A percentile compares a stretch with the other conserved stretches of the same genome.
phyloP scores from a whole-genome alignment of 2,113 vertebrate species.

The Aythya baeri region DNA sequence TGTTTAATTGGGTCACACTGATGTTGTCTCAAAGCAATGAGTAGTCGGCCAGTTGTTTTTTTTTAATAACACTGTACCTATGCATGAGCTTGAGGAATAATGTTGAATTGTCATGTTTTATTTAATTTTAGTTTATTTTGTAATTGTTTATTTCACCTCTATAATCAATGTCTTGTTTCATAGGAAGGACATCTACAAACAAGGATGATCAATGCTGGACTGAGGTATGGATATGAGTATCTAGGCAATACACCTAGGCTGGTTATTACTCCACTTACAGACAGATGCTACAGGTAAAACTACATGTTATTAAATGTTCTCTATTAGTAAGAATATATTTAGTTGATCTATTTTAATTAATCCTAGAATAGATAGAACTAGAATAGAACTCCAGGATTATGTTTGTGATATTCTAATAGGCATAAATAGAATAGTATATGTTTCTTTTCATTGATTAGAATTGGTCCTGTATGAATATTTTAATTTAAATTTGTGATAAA shows the following conservation, averaged over 20 bases:
- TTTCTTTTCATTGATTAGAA: not conserved
- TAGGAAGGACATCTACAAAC: slow-evolving; percentile 90
- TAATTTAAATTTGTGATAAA: not conserved
- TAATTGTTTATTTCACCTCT: not conserved
- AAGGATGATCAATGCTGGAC: slow-evolving; percentile 93
- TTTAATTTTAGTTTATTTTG: not conserved
- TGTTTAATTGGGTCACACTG: not conserved
- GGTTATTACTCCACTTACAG: slow-evolving; percentile 91
- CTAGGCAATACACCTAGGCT: slow-evolving; percentile 88
- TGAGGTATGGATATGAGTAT: slow-evolving; percentile 91
- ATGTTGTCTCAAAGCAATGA: not conserved
- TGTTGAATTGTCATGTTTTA: not conserved
- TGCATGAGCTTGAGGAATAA: not conserved
- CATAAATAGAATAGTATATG: not conserved
- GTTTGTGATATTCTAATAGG: not conserved
- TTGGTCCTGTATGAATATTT: not conserved
- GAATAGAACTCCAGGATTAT: not conserved
- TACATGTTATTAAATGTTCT: not conserved
- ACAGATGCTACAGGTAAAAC: slow-evolving; percentile 90
- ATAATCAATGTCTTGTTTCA: not conserved
- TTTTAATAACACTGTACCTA: not conserved
- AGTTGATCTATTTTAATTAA: not conserved
- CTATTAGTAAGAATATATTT: not conserved
- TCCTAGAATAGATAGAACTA: not conserved
- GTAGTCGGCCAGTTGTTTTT: not conserved